Conservation (phyloP, 2,113 vertebrate species). For the Glaucidium brasilianum region DNA sequence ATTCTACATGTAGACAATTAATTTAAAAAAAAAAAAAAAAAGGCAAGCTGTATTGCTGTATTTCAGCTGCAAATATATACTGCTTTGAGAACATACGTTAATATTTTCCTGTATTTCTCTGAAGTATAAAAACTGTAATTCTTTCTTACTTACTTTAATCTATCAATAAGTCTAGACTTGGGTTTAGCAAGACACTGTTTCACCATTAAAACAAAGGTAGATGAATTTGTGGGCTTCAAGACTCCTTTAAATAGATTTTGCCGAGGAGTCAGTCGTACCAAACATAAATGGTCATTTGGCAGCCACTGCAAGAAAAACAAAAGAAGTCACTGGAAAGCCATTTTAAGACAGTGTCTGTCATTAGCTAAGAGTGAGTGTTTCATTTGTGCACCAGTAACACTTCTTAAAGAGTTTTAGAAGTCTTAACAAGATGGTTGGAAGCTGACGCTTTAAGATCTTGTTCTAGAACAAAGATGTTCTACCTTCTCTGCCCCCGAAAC, state of each 20-base stretch:
- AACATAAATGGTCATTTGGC: conserved; percentile 81
- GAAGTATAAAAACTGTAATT: neutral
- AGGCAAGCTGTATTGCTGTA: neutral
- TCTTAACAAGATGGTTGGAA: neutral
- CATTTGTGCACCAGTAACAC: neutral
- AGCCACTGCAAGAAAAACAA: conserved; percentile 31
- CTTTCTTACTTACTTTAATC: conserved; percentile 81
- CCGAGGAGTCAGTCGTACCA: conserved; percentile 85
- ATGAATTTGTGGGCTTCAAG: conserved; percentile 79
- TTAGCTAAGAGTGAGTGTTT: neutral
- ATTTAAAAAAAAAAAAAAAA: neutral
- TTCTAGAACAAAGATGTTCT: neutral
- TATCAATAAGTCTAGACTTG: conserved; percentile 75
- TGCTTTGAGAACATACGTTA: neutral
- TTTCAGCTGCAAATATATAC: neutral
- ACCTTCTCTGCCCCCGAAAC: neutral
- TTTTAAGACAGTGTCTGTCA: neutral
- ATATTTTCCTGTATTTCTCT: neutral
- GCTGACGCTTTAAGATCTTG: neutral
- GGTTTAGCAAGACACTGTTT: conserved; percentile 89
- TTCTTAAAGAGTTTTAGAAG: neutral
- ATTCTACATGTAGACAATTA: neutral
- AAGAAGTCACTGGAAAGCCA: neutral
- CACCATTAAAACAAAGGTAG: conserved; percentile 84
- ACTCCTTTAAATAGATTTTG: conserved; percentile 79